Conservation (phyloP, 2,113 vertebrate species). For the Ginglymostoma cirratum region DNA sequence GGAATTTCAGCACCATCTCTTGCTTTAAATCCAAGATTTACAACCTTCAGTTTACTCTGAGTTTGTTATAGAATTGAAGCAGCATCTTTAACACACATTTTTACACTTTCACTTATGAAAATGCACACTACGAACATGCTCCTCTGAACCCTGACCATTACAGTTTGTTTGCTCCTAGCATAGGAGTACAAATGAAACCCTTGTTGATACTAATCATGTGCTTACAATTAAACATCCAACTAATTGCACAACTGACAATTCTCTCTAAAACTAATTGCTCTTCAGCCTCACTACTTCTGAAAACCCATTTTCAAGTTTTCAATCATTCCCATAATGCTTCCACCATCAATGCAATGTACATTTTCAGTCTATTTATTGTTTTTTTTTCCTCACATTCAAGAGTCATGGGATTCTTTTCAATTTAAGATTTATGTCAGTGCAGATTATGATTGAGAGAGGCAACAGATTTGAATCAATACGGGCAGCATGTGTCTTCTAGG, state of each 20-base stretch:
- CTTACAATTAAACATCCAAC: neutral
- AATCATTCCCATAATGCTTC: neutral
- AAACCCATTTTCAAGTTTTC: neutral
- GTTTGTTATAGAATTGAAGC: too few species aligned
- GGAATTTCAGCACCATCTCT: neutral
- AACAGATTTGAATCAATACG: neutral
- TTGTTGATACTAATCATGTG: neutral
- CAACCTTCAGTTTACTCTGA: neutral
- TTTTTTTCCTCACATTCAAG: neutral
- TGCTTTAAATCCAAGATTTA: neutral
- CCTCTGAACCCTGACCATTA: neutral
- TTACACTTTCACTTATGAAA: neutral
- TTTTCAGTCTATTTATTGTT: neutral
- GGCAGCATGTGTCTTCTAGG: neutral
- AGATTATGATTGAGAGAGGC: neutral
- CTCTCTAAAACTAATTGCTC: neutral
- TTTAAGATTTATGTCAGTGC: neutral
- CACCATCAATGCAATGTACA: neutral
- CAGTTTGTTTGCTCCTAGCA: neutral
- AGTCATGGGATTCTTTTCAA: neutral
- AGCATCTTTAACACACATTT: too few species aligned
- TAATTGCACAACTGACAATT: neutral
- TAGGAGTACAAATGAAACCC: neutral
- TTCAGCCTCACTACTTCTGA: neutral
- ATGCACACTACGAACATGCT: neutral